These are phyloP conservation scores for Mionectes macconnelli DNA, from an alignment of 2,113 vertebrate genomes.

Conservation along the genomic window DNA sequence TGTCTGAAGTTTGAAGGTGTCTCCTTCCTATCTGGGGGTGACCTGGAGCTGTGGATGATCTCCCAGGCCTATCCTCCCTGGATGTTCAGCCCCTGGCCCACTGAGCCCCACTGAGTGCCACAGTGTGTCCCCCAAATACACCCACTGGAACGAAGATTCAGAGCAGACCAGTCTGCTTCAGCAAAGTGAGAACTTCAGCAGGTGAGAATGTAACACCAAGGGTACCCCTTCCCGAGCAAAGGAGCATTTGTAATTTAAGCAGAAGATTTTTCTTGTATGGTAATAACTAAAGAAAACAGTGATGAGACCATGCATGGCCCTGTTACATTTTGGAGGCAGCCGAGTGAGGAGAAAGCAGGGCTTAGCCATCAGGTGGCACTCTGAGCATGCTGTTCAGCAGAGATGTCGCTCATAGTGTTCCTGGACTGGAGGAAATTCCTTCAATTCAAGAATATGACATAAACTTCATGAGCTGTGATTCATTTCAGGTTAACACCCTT, in stretches of 20 bases:
- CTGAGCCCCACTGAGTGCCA: neutral
- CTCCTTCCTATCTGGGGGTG: neutral
- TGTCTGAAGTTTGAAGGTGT: neutral
- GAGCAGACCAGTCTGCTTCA: neutral
- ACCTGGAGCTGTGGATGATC: neutral
- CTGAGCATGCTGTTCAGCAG: constrained; percentile 6
- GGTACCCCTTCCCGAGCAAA: neutral
- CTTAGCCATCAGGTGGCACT: constrained; percentile 60
- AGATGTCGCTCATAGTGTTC: neutral
- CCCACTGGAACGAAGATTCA: neutral
- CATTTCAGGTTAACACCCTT: constrained; percentile 48
- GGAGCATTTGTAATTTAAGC: neutral
- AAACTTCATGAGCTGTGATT: constrained; percentile 6
- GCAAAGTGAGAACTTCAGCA: neutral
- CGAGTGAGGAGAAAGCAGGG: neutral
- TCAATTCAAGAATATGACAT: constrained; percentile 5
- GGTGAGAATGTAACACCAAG: neutral
- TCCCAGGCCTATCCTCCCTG: neutral
- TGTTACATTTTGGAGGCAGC: neutral
- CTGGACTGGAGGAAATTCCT: constrained; percentile 42
- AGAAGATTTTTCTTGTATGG: neutral
- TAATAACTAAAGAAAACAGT: neutral
- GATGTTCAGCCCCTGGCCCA: neutral
- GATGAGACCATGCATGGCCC: neutral
- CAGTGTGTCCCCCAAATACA: neutral